Base-by-base conservation (phyloP, 2,113 vertebrate genomes). In the Struthidea cinerea region DNA sequence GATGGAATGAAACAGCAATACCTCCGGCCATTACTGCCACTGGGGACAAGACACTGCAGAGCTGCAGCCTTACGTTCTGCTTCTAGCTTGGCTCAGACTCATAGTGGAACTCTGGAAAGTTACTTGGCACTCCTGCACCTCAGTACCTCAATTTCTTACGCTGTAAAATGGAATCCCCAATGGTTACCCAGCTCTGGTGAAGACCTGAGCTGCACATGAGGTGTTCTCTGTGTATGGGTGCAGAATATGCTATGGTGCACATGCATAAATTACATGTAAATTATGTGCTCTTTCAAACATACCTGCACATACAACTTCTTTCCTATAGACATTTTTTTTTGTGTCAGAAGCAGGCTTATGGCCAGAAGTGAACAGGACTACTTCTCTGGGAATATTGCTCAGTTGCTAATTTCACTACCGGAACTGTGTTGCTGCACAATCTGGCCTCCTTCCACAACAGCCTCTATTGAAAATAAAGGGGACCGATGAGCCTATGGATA, bases 391-490 rank as follows among this genome's bases (percentile, higher is more conserved):
- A 98, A 97, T 97, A 97, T 95, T 97, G 96, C 96, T 95, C 96
- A 96, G 97, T 98, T 97, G 97, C 97, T 98, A 98, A 98, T 98
- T 98, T 98, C 98, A 98, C 97, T 97, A 97, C 97, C 94, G 96
- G 97, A 98, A 97, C 97, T 97, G 90, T 97, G 95, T 96, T 98
- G 93, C 95, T 96, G 93, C 26, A 79, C 92, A 64, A 80, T 87
- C 97, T 98, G 98, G 97, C 97, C 95, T 94, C 89, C 77, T 97
- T 98, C 98, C 98, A 98, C 95, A 87, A 87, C 91, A 95, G 97
- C 95, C 96, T 98, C 97, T 90, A 84, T 68, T 97, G 94, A 97
- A 98, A 97, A 96, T 85, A 98, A 93, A 97, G 96, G 94, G 94
- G 49, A 90, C 96, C 97, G 97, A 98, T 97, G 96, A 97, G 95